Conservation (phyloP, 2,113 vertebrate genomes). For the Anser cygnoides region DNA sequence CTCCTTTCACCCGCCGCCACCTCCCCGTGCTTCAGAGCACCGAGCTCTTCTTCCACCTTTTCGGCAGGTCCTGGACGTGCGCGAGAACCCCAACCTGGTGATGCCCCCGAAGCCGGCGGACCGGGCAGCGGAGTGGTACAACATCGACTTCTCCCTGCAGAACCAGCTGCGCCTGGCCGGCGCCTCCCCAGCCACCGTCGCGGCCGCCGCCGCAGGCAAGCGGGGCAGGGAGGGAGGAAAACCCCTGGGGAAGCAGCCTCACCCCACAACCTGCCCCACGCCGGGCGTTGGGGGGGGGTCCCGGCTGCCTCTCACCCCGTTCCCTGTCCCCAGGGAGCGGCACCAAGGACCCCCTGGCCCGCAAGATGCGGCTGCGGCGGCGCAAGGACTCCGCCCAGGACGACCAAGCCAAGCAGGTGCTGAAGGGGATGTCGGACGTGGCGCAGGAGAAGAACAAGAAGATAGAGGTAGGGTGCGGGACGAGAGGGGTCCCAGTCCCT, state of each 20-base stretch:
- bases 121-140: slow-evolving; percentile 91
- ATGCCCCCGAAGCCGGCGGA: slow-evolving; percentile 96
- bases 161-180: slow-evolving; percentile 95
- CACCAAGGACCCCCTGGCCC: slow-evolving; percentile 88
- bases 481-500: background rate
- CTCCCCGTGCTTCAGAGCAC: background rate
- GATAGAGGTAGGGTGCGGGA: slow-evolving; percentile 79
- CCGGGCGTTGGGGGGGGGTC: rapidly evolving
- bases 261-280: rapidly evolving
- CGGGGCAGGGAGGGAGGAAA: rapidly evolving
- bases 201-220: slow-evolving; percentile 86
- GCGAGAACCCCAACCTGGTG: slow-evolving; percentile 94
- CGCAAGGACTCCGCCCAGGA: slow-evolving; percentile 92
- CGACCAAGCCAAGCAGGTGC: slow-evolving; percentile 96
- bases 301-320: background rate
- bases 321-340: slow-evolving; percentile 50
- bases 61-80: slow-evolving; percentile 89
- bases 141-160: slow-evolving; percentile 98
- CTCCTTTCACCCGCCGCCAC: background rate
- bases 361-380: slow-evolving; percentile 92
- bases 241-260: rapidly evolving
- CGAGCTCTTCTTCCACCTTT: background rate
- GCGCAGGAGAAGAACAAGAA: slow-evolving; percentile 95
- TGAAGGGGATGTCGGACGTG: slow-evolving; percentile 97
- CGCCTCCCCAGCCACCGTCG: slow-evolving; percentile 92